A percentile compares a stretch with the other conserved stretches of the same genome.
Conservation (phyloP, 2,888 invertebrate species). For the Gonocerus acuteangulatus region DNA sequence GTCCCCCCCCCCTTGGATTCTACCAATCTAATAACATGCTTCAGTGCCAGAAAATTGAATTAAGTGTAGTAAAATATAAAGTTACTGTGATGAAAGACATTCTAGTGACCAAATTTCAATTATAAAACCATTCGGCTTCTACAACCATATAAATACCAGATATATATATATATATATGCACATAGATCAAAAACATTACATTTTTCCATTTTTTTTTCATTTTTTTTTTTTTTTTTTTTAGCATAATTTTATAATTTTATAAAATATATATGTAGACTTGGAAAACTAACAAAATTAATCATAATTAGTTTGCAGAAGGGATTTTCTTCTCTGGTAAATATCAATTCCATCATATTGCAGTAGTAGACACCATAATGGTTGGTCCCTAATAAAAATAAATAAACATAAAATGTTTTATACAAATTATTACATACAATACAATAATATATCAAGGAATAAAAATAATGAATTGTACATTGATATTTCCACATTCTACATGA, state of each 20-base stretch:
- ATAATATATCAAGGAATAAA: neutral
- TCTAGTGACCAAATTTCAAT: neutral
- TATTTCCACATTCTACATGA: too few relatives aligned
- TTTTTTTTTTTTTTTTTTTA: too few relatives aligned
- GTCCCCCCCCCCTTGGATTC: too few relatives aligned
- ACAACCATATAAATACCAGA: neutral
- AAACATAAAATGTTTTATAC: neutral
- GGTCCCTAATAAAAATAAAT: neutral
- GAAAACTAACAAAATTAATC: too few relatives aligned
- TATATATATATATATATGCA: neutral
- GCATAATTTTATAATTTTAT: too few relatives aligned
- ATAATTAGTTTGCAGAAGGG: too few relatives aligned
- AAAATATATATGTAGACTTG: neutral
- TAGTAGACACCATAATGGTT: constrained; percentile 15
- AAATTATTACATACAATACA: neutral
- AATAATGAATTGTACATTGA: neutral
- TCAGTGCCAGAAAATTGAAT: neutral
- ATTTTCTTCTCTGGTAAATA: neutral
- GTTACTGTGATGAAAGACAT: neutral
- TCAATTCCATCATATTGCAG: constrained; percentile 34
- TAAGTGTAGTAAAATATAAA: neutral
- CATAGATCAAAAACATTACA: neutral
- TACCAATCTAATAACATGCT: too few relatives aligned
- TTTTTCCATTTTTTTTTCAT: too few relatives aligned
- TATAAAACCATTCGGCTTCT: neutral